Base-by-base conservation (phyloP, 1,140 invertebrate species). In the Zaprionus gabonicus region DNA sequence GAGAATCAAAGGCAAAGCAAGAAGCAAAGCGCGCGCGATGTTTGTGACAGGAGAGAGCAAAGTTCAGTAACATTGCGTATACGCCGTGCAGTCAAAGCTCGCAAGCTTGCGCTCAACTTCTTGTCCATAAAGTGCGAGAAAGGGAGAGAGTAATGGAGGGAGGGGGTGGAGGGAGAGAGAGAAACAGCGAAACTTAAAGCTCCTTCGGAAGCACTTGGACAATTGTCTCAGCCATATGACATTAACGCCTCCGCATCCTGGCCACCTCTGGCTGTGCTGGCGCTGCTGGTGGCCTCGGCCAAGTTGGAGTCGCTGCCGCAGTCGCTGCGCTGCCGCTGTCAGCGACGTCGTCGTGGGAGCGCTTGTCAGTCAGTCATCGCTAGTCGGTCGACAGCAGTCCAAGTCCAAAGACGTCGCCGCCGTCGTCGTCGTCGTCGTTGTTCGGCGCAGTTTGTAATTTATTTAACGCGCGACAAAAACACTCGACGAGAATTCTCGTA, bases 371-470 rank as follows among this genome's bases (percentile, higher is more conserved):
- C 41, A 51, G 28, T 28, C 44, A 36, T 55, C 65, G 75, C 58
- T 64, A 83, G 81, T 83, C 82, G 82, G 73, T 84, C 82, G 78
- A 71, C 81, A 84, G 80, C 81, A 81, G 81, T 85, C 74, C 81
- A 85, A 85, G 82, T 81, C 78, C 70, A 76, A 84, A 83, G 81
- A 84, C 82, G 81, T 82, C 62, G 81, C 73, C 75, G 75, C 65
- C 71, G 75, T 62, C 71, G 76, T 66, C 51, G 72, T 60, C 31
- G 76, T 65, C 51, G 72, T 65, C 71, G 41, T 46, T 46, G 70
- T 55, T 51, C 58, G 59, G 23, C 73, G 60, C 68, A 71, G 55
- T 71, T 60, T 56, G 25, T 63, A 38, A 49, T 76, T 49, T 44
- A 53, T 70, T 71, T 67, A 68, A 68, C 12, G 31, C 55, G 34